phyloP scores from a whole-genome alignment of 2,113 vertebrate genomes.

The Macheiramphus alcinus region DNA sequence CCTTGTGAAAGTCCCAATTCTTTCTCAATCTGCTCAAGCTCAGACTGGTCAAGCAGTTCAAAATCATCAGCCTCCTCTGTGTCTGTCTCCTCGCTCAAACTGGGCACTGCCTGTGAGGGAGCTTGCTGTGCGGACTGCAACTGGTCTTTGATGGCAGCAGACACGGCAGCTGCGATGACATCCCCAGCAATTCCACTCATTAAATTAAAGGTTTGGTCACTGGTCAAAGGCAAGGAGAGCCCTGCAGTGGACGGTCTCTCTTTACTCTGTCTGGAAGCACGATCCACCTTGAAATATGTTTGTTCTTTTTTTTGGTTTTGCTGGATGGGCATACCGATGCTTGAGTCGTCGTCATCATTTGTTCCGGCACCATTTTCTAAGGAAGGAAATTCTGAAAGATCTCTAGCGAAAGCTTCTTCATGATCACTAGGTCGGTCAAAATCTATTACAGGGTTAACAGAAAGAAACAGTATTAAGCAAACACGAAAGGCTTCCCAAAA shows the following conservation, averaged over 20 bases:
- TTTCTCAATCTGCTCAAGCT: constrained; percentile 93
- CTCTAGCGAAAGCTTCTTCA: constrained; percentile 85
- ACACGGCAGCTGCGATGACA: constrained; percentile 81
- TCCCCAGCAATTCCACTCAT: constrained; percentile 83
- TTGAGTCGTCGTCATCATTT: constrained; percentile 86
- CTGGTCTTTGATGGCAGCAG: constrained; percentile 88
- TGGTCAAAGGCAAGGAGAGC: constrained; percentile 61
- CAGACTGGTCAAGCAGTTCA: constrained; percentile 96
- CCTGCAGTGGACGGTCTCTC: constrained; percentile 57
- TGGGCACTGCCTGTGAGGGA: constrained; percentile 44
- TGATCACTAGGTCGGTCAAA: constrained; percentile 84
- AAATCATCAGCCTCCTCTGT: constrained; percentile 93
- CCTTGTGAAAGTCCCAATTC: constrained; percentile 82
- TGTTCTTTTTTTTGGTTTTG: constrained; percentile 58
- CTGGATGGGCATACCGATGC: constrained; percentile 79
- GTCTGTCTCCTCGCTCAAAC: constrained; percentile 84
- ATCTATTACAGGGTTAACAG: constrained; percentile 70
- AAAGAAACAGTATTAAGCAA: neutral
- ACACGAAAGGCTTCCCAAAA: neutral
- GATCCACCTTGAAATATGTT: neutral
- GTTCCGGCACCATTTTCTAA: constrained; percentile 86
- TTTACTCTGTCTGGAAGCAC: neutral
- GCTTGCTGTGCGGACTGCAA: constrained; percentile 66
- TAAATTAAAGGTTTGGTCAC: constrained; percentile 75
- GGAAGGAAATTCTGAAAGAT: constrained; percentile 90